Evolutionary conservation across 2,113 vertebrate genomes (phyloP).

Genomic region (Globicephala melas): DNA sequence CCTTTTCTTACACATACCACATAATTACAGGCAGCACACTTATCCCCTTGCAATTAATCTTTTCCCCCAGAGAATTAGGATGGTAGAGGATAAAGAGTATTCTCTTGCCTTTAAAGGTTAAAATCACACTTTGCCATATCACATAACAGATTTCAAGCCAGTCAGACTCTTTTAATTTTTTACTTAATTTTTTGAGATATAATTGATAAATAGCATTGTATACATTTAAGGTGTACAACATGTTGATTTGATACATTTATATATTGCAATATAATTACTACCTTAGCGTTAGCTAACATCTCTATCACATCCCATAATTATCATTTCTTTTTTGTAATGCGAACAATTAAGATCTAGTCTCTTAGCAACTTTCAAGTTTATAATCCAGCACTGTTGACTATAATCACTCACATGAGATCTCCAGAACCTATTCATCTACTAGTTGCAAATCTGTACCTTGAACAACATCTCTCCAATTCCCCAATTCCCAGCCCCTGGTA

Average conservation of each 20-base stretch:
- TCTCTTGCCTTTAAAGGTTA: slow-evolving; percentile 45
- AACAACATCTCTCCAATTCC: neutral
- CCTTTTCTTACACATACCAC: slow-evolving; percentile 25
- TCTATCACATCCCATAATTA: neutral
- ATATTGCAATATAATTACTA: neutral
- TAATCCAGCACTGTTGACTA: neutral
- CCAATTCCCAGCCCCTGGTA: neutral
- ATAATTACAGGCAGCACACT: slow-evolving; percentile 24
- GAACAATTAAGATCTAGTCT: neutral
- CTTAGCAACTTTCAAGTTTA: neutral
- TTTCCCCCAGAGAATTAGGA: slow-evolving; percentile 12
- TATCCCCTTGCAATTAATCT: slow-evolving; percentile 38
- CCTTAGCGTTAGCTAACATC: too few relatives aligned
- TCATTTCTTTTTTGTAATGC: neutral
- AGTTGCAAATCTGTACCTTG: neutral
- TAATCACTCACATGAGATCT: neutral
- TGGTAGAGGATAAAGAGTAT: slow-evolving; percentile 12
- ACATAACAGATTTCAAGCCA: neutral
- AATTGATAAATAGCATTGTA: neutral
- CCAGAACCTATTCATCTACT: neutral
- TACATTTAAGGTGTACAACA: neutral
- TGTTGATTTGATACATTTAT: neutral
- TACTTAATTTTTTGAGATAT: neutral
- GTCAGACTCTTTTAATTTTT: neutral
- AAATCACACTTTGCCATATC: slow-evolving; percentile 8